Percentiles rank a stretch among this genome's conserved stretches.
Evolutionary conservation across 2,888 invertebrate genomes (phyloP).

Genomic region (Oeneis ivallda): DNA sequence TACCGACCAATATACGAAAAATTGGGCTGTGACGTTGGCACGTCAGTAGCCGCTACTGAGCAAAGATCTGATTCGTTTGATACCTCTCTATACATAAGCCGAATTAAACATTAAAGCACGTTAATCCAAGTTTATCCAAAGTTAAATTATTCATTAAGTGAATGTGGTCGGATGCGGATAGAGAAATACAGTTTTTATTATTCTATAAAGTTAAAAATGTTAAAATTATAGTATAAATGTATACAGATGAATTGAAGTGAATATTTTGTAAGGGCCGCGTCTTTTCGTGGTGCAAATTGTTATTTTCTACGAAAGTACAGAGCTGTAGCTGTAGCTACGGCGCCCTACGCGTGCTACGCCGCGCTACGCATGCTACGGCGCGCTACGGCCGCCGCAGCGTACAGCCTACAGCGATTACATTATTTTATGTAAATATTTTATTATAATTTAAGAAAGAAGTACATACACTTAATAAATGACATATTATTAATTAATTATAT

Average conservation of each 20-base stretch:
- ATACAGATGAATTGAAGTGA: constrained; percentile 8
- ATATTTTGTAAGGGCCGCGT: constrained; percentile 10
- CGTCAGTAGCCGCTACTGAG: background rate
- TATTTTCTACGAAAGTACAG: background rate
- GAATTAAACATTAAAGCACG: constrained; percentile 4
- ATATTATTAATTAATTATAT: constrained; percentile 33
- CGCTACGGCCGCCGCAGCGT: background rate
- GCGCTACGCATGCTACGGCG: background rate
- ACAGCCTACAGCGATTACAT: background rate
- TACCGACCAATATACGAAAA: too few relatives aligned
- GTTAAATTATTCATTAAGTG: background rate
- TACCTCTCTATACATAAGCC: constrained; percentile 20
- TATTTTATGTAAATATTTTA: constrained; percentile 61
- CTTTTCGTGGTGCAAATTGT: background rate
- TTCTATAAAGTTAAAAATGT: constrained; percentile 11
- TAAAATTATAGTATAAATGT: constrained; percentile 15
- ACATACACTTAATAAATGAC: constrained; percentile 60
- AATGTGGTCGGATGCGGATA: background rate
- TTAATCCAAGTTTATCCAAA: background rate
- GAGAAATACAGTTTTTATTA: constrained; percentile 6
- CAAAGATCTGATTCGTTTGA: constrained; percentile 17
- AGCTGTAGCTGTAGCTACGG: too few relatives aligned
- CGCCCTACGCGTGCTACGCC: background rate
- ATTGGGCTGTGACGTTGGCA: background rate
- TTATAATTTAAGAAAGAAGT: constrained; percentile 48